These are phyloP conservation scores for Leptarthrus brevirostris DNA, from an alignment of 2,888 invertebrate species.

Conservation along the genomic window DNA sequence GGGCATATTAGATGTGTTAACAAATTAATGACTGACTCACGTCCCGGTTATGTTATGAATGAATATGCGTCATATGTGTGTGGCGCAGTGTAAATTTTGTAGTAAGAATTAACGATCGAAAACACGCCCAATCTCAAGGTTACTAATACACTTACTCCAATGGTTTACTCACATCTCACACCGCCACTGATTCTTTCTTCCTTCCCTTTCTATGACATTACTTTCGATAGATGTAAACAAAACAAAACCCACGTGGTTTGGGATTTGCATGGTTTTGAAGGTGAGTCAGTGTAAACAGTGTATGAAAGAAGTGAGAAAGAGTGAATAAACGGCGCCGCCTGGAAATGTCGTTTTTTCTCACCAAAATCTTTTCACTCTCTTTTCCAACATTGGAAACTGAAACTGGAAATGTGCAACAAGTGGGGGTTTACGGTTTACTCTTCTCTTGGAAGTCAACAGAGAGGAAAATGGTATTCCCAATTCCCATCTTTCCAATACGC, in stretches of 20 bases:
- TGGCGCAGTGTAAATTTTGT: constrained; percentile 9
- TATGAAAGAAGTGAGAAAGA: not conserved
- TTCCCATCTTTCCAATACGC: not conserved
- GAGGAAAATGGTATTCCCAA: not conserved
- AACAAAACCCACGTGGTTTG: constrained; percentile 32
- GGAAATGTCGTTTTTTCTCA: not conserved
- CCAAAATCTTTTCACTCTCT: not conserved
- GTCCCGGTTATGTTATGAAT: not conserved
- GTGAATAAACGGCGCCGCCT: not conserved
- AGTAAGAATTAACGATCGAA: constrained; percentile 28
- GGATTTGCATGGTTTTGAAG: not conserved
- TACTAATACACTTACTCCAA: constrained; percentile 12
- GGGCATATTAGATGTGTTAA: not conserved
- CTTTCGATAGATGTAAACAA: not conserved
- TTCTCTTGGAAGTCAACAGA: not conserved
- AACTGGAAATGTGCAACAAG: constrained; percentile 30
- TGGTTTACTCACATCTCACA: not conserved
- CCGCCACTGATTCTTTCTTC: not conserved
- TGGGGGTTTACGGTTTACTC: not conserved
- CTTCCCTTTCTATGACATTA: not conserved
- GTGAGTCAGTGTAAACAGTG: too few relatives aligned
- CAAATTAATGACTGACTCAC: constrained; percentile 17
- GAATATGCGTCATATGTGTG: not conserved
- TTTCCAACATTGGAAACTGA: not conserved
- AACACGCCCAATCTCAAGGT: constrained; percentile 23